phyloP scores from a whole-genome alignment of 2,797 vertebrate genomes.

The Gadopsis marmoratus region DNA sequence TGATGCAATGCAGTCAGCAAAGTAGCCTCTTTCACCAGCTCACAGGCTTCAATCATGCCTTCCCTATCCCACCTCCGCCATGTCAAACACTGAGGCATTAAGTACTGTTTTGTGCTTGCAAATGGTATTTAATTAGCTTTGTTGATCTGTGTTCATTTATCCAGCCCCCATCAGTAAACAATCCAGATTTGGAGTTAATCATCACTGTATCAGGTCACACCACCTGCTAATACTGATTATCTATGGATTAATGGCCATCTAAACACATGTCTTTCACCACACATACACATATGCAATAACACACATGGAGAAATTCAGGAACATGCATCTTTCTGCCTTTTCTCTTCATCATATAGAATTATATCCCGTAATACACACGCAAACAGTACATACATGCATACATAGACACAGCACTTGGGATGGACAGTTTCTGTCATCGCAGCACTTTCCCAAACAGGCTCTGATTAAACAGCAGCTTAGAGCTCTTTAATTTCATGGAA shows the following conservation, averaged over 20 bases:
- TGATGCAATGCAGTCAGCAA: conserved; percentile 13
- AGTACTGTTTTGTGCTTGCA: conserved; percentile 52
- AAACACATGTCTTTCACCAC: conserved; percentile 25
- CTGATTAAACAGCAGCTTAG: conserved; percentile 86
- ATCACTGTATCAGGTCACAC: conserved; percentile 57
- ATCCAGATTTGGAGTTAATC: conserved; percentile 66
- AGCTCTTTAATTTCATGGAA: conserved; percentile 88
- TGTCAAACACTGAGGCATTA: conserved; percentile 44
- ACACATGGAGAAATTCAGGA: conserved; percentile 10
- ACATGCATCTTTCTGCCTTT: conserved; percentile 6
- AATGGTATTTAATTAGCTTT: conserved; percentile 72
- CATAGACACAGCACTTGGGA: conserved; percentile 56
- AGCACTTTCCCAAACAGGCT: conserved; percentile 83
- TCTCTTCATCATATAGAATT: conserved; percentile 32
- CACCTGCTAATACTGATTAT: conserved; percentile 67
- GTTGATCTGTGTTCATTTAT: conserved; percentile 69
- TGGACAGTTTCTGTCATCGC: conserved; percentile 80
- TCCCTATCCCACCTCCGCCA: neutral
- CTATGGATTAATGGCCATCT: conserved; percentile 61
- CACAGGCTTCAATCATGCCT: conserved; percentile 2
- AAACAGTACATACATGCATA: conserved; percentile 54
- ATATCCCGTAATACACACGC: conserved; percentile 22
- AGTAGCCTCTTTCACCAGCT: conserved; percentile 13
- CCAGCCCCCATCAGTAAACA: conserved; percentile 64
- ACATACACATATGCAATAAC: conserved; percentile 9